A percentile compares a stretch with the other conserved stretches of the same genome.
Conservation (phyloP, 2,113 vertebrate species). For the Solenodon paradoxus region DNA sequence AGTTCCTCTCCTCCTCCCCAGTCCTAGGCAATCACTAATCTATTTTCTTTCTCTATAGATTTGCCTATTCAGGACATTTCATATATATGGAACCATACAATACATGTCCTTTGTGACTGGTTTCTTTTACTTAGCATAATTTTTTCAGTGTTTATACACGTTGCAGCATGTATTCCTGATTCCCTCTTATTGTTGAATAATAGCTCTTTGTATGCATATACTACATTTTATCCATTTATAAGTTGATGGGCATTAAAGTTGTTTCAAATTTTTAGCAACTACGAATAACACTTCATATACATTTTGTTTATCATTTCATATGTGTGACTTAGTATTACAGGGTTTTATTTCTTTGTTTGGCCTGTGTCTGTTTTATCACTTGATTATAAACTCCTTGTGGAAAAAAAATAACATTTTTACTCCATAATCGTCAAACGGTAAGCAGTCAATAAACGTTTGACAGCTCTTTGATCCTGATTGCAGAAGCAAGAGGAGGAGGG, state of each 20-base stretch:
- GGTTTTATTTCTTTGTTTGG: not conserved
- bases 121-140: not conserved
- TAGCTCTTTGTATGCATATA: not conserved
- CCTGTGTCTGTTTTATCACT: constrained; percentile 9
- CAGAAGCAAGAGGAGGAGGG: too few species aligned
- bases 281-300: not conserved
- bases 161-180: not conserved
- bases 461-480: too few species aligned
- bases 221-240: constrained; percentile 2
- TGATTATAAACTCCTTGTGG: constrained; percentile 9
- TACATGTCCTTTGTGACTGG: not conserved
- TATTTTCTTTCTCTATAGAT: not conserved
- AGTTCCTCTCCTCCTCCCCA: not conserved
- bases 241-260: not conserved
- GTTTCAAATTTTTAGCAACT: constrained; percentile 4
- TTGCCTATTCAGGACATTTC: not conserved
- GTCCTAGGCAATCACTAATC: not conserved
- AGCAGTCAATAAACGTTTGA: constrained; percentile 11
- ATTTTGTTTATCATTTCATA: constrained; percentile 43
- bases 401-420: constrained; percentile 18
- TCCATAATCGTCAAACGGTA: constrained; percentile 23
- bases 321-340: not conserved
- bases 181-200: not conserved
- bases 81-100: not conserved
- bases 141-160: not conserved